Evolutionary conservation across 2,888 invertebrate species (phyloP).

Genomic region (Bombylius major): DNA sequence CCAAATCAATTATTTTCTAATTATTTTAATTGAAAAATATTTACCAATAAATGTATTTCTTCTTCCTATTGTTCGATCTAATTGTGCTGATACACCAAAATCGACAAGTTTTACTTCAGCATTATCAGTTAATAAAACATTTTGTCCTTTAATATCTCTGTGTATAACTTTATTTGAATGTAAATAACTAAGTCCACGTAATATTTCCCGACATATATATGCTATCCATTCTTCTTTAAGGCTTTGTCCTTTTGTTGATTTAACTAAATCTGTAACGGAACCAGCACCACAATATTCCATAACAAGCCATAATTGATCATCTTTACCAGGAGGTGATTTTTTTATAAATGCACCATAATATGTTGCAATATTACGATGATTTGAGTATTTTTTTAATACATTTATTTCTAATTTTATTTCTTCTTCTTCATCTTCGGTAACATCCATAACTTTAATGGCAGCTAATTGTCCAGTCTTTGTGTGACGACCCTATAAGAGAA

Average conservation of each 20-base stretch:
- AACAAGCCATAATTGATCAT: slow-evolving; percentile 98
- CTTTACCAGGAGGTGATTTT: slow-evolving; percentile 96
- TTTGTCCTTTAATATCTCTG: slow-evolving; percentile 98
- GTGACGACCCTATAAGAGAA: slow-evolving; percentile 74
- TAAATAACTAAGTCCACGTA: slow-evolving; percentile 90
- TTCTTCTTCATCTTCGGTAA: slow-evolving; percentile 99
- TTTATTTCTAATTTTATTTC: slow-evolving; percentile 99
- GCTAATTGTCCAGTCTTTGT: slow-evolving; percentile 99
- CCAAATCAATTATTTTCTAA: too few species aligned
- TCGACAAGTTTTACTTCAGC: slow-evolving; percentile 99
- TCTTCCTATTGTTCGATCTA: slow-evolving; percentile 96
- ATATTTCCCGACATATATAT: slow-evolving; percentile 93
- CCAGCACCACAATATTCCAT: slow-evolving; percentile 99
- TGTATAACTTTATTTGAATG: slow-evolving; percentile 99
- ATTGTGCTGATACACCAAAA: slow-evolving; percentile 97
- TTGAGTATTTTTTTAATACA: slow-evolving; percentile 96
- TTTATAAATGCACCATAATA: slow-evolving; percentile 99
- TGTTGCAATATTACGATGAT: slow-evolving; percentile 98
- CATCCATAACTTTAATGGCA: slow-evolving; percentile 99
- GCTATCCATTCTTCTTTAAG: slow-evolving; percentile 99
- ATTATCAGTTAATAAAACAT: slow-evolving; percentile 97
- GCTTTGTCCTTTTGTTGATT: slow-evolving; percentile 96
- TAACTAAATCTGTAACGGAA: slow-evolving; percentile 97
- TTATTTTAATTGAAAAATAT: background rate
- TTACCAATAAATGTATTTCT: slow-evolving; percentile 88